A percentile compares a stretch with the other conserved stretches of the same genome.
These are phyloP conservation scores for Rhadina sibilatrix DNA, from an alignment of 2,113 vertebrate genomes.

Conservation along the genomic window DNA sequence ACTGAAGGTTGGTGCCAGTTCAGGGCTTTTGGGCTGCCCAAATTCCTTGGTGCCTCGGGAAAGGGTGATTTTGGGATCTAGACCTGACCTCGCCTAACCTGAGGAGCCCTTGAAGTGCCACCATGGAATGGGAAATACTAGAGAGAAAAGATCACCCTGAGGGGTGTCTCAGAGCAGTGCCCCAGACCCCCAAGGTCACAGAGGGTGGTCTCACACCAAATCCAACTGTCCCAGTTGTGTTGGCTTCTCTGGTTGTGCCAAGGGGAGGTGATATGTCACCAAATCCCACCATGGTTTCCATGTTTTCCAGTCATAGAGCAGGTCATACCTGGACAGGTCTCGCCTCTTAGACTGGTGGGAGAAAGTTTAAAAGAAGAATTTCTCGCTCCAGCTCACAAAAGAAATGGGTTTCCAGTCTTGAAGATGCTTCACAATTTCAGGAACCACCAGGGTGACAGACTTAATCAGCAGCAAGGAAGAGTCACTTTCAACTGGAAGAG, in stretches of 20 bases:
- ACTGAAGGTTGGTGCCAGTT: not conserved
- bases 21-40: not conserved
- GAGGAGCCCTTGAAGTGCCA: not conserved
- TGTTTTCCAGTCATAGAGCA: rapidly evolving
- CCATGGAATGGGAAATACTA: not conserved
- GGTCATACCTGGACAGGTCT: not conserved
- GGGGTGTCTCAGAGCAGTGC: not conserved
- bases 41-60: not conserved
- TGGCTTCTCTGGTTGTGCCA: rapidly evolving
- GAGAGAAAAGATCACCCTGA: not conserved
- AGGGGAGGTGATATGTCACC: not conserved
- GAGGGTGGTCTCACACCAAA: not conserved
- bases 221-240: rapidly evolving
- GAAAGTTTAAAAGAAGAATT: not conserved
- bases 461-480: not conserved
- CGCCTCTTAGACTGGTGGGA: not conserved
- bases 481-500: not conserved
- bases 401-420: not conserved
- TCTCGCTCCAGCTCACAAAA: not conserved
- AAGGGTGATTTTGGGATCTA: not conserved
- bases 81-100: not conserved
- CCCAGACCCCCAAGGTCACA: not conserved
- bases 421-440: not conserved
- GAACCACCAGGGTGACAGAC: not conserved
- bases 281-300: not conserved